Evolutionary conservation across 2,797 vertebrate species (phyloP).

Genomic region (Bucorvus abyssinicus): DNA sequence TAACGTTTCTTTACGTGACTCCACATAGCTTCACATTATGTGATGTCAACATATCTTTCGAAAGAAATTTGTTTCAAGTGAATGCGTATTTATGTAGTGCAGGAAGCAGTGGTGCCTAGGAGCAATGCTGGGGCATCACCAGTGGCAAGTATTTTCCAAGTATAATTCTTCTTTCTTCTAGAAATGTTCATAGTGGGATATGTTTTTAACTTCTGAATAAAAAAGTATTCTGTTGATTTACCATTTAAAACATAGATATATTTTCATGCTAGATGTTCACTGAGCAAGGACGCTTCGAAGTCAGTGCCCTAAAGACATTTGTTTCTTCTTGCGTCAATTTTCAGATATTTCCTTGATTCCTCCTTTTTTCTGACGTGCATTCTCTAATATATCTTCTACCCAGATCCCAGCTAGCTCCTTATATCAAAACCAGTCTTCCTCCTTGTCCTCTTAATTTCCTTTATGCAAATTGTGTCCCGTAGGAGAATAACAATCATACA

Average conservation of each 20-base stretch:
- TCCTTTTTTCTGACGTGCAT: neutral
- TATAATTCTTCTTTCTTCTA: neutral
- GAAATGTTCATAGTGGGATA: neutral
- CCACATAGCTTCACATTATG: neutral
- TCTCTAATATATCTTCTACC: neutral
- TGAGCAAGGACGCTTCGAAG: constrained; percentile 4
- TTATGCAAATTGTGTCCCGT: neutral
- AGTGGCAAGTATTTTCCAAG: neutral
- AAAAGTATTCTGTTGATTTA: neutral
- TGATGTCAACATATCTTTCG: neutral
- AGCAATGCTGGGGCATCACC: neutral
- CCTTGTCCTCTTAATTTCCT: constrained; percentile 22
- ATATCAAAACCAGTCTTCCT: neutral
- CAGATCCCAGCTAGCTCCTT: neutral
- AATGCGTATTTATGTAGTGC: neutral
- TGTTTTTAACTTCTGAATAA: neutral
- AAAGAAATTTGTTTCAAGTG: neutral
- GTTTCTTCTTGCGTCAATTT: constrained; percentile 38
- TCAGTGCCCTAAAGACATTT: constrained; percentile 35
- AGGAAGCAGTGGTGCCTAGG: neutral
- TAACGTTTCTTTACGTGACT: neutral
- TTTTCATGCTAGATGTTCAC: neutral
- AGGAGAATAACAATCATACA: neutral
- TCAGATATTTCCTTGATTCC: constrained; percentile 18
- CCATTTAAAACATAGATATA: neutral